These are phyloP conservation scores for Himalopsyche japonica DNA, from an alignment of 2,888 invertebrate species.

Conservation along the genomic window DNA sequence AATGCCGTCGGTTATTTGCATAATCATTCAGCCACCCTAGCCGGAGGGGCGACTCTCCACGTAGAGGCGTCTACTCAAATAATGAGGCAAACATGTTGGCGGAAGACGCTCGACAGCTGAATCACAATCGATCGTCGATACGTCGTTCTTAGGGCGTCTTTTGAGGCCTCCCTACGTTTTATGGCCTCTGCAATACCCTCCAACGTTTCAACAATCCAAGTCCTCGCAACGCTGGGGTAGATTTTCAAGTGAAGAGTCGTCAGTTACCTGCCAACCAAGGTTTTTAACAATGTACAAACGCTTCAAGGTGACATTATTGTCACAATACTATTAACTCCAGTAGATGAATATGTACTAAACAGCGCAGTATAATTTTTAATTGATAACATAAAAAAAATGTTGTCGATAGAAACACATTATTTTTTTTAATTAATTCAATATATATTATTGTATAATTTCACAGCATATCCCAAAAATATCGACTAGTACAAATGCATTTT, in stretches of 20 bases:
- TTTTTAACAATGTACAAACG: not conserved
- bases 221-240: not conserved
- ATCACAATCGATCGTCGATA: conserved; percentile 35
- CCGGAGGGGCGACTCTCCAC: conserved; percentile 15
- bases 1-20: conserved; percentile 39
- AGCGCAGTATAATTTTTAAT: too few species aligned
- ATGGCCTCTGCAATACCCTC: conserved; percentile 3
- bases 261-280: not conserved
- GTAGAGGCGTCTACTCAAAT: conserved; percentile 33
- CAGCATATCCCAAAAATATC: too few species aligned
- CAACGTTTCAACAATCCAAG: not conserved
- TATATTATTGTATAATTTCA: too few species aligned
- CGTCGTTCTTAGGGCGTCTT: conserved; percentile 13
- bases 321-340: not conserved
- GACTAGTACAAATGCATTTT: too few species aligned
- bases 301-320: not conserved
- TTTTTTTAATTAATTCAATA: too few species aligned
- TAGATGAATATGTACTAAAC: too few species aligned
- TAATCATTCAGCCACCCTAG: conserved; percentile 36
- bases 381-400: too few species aligned
- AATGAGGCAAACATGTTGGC: conserved; percentile 36
- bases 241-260: not conserved
- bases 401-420: too few species aligned
- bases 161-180: conserved; percentile 15
- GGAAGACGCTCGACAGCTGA: conserved; percentile 17